Evolutionary conservation across 2,888 invertebrate genomes (phyloP), one percentile per base, ranked within the genome.

Genomic region (Laspeyria flexula): DNA sequence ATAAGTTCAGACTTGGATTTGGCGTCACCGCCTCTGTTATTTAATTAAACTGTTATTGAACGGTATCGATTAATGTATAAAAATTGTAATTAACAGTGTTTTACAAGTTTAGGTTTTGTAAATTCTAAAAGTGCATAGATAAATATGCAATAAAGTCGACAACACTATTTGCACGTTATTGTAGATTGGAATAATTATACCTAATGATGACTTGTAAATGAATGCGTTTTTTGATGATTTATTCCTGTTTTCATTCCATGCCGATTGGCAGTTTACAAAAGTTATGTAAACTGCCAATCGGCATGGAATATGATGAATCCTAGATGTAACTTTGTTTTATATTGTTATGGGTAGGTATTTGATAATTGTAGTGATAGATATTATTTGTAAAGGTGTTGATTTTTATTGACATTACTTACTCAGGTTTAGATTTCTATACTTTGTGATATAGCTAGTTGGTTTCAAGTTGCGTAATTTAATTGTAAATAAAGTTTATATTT

Each of bases 1-100:
- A 92, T 58, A 92, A 92, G 70, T 92, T 92, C 62, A 73, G 89
- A 27, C 85, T 92, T 0, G 92, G 92, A 0, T 90, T 92, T 48
- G 87, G 88, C 1, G 60, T 91, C 35, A 91, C 85, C 5, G 92
- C 89, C 12, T 76, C 86, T 43, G 85, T 90, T 43, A 64, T 84
- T 43, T 87, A 78, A 56, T 38, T 13, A 12, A 25, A 30, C 23
- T 21, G 16, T 12, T 18, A 15, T 39, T 16, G 16, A 25, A 9
- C 34, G 3, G 4, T 18, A 35, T 35, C n/a, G 12, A 23, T 23
- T 1, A 34, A 33, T 12, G 7, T 21, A 21, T 27, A 27, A 13
- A 18, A 21, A 27, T 12, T 45, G 27, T n/a, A n/a, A n/a, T 18
- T 46, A 21, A 21, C 18, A 5, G 1, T 21, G 18, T 40, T 27